Percentiles rank a stretch among this genome's conserved stretches.
phyloP scores from a whole-genome alignment of 2,888 invertebrate genomes.

The Tipula unca region DNA sequence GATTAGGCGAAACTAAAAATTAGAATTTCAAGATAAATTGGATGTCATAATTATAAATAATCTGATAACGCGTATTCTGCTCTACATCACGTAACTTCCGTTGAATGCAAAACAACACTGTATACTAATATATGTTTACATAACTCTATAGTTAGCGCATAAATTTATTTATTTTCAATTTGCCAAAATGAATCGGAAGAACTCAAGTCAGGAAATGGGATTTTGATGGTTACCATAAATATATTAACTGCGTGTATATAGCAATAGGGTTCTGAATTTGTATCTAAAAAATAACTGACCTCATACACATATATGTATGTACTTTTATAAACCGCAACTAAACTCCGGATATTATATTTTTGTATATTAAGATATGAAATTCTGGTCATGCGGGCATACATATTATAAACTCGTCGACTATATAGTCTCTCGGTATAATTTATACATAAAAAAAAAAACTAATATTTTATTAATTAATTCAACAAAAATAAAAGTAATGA shows the following conservation, averaged over 20 bases:
- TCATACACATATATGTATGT: no score
- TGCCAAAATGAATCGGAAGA: not conserved
- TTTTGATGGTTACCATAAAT: not conserved
- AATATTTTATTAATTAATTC: not conserved
- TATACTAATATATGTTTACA: not conserved
- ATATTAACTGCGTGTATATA: not conserved
- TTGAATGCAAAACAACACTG: not conserved
- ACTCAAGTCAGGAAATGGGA: not conserved
- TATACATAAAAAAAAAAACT: not conserved
- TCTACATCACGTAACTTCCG: not conserved
- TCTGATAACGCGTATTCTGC: not conserved
- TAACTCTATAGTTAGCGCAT: not conserved
- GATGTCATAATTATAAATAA: no score
- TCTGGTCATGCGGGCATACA: not conserved
- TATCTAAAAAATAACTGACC: not conserved
- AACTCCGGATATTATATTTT: not conserved
- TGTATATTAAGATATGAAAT: not conserved
- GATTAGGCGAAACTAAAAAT: not conserved
- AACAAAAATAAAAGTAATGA: not conserved
- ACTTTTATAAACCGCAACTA: not conserved
- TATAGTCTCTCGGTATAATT: not conserved
- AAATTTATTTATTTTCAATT: not conserved
- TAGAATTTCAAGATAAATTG: not conserved
- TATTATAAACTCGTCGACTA: not conserved
- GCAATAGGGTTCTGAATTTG: not conserved